phyloP scores from a whole-genome alignment of 2,797 vertebrate species.

The Acipenser oxyrinchus region DNA sequence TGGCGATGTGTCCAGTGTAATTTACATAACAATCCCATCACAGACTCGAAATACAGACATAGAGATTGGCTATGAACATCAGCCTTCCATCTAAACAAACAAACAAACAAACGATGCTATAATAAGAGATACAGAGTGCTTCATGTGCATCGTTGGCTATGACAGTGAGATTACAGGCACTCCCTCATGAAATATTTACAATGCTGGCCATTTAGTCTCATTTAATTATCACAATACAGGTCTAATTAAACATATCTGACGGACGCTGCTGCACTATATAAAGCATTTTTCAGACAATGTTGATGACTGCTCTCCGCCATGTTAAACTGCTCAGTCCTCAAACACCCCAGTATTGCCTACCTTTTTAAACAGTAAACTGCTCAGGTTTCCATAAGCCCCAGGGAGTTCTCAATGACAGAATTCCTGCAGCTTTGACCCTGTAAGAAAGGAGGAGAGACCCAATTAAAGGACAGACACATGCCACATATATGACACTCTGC shows the following conservation, averaged over 20 bases:
- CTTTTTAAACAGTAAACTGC: slow-evolving; percentile 4
- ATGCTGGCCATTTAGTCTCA: background rate
- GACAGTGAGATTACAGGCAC: background rate
- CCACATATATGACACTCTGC: too few species aligned
- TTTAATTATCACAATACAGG: background rate
- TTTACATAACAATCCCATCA: too few species aligned
- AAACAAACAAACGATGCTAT: too few species aligned
- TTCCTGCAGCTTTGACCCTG: too few species aligned
- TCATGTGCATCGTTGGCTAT: too few species aligned
- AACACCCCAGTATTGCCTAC: background rate
- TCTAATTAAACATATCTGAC: slow-evolving; percentile 5
- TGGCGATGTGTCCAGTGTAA: too few species aligned
- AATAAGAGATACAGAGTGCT: too few species aligned
- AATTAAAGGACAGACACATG: too few species aligned
- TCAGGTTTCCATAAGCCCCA: slow-evolving; percentile 8
- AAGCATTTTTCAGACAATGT: background rate
- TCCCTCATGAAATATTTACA: slow-evolving; percentile 1
- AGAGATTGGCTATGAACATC: too few species aligned
- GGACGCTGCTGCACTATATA: background rate
- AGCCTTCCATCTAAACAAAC: too few species aligned
- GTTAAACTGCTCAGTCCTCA: background rate
- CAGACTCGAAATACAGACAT: too few species aligned
- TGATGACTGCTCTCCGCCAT: background rate
- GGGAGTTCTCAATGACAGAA: background rate
- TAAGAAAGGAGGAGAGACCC: too few species aligned